A percentile compares a stretch with the other conserved stretches of the same genome.
Conservation (phyloP, 1,140 invertebrate species). For the Drosophila lacteicornis region DNA sequence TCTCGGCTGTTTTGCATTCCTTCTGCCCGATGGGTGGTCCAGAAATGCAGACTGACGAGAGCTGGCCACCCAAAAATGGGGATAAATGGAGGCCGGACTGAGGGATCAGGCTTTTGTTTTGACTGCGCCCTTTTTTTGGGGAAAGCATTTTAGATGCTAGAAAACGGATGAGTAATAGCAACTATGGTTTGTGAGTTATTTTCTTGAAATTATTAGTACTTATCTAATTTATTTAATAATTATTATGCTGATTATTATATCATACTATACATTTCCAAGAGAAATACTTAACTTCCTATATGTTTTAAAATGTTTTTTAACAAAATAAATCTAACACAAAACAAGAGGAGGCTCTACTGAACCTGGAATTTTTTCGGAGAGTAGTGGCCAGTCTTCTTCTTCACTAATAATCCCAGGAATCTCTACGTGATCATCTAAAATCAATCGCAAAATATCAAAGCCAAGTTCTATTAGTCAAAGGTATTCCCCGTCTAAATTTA, state of each 20-base stretch:
- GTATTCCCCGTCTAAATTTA: conserved; percentile 14
- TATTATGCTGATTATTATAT: neutral
- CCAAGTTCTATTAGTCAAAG: conserved; percentile 1
- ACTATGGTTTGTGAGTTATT: neutral
- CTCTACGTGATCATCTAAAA: neutral
- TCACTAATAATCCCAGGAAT: neutral
- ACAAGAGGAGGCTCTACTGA: neutral
- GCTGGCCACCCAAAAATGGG: neutral
- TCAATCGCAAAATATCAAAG: neutral
- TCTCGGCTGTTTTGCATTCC: conserved; percentile 28
- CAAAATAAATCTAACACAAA: neutral
- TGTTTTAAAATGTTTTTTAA: neutral
- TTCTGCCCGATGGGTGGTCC: conserved; percentile 33
- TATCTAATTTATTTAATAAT: too few species aligned
- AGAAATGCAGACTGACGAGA: conserved; percentile 19
- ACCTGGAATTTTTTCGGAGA: neutral
- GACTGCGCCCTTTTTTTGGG: conserved; percentile 1
- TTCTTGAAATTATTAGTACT: too few species aligned
- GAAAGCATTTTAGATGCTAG: neutral
- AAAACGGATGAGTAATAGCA: neutral
- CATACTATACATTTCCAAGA: neutral
- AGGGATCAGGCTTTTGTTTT: neutral
- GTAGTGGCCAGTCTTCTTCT: too few species aligned
- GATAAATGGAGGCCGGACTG: conserved; percentile 24
- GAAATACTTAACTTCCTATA: too few species aligned